Evolutionary conservation across 2,113 vertebrate genomes (phyloP).

Genomic region (Empidonax traillii): DNA sequence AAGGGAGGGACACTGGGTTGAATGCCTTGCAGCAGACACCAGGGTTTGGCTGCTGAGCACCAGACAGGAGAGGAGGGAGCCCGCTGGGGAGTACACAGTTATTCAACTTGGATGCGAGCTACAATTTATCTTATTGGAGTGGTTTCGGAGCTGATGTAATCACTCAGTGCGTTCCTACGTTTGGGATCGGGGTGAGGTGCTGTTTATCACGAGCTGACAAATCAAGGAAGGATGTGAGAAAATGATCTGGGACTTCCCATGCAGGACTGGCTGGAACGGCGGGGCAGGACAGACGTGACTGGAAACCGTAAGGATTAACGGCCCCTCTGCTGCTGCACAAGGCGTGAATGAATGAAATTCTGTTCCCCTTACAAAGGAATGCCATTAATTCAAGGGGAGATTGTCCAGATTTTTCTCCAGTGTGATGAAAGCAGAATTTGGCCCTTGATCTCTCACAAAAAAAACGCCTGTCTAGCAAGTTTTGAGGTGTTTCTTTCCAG

Average conservation of each 20-base stretch:
- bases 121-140: conserved; percentile 41
- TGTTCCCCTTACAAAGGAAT: conserved; percentile 52
- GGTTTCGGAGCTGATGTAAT: conserved; percentile 34
- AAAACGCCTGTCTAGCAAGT: not conserved
- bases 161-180: not conserved
- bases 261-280: conserved; percentile 2
- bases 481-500: not conserved
- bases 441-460: conserved; percentile 21
- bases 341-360: conserved; percentile 59
- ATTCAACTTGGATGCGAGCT: not conserved
- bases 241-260: conserved; percentile 54
- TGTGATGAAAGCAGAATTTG: conserved; percentile 41
- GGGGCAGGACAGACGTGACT: conserved; percentile 19
- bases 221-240: conserved; percentile 46
- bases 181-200: not conserved
- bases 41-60: not conserved
- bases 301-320: conserved; percentile 49
- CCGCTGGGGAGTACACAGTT: not conserved
- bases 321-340: conserved; percentile 17
- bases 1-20: not conserved
- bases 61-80: rapidly evolving
- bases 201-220: conserved; percentile 60
- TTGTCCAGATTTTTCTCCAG: conserved; percentile 44
- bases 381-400: conserved; percentile 33
- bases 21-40: not conserved